phyloP scores from a whole-genome alignment of 2,888 invertebrate genomes.

The Cephonodes hylas region DNA sequence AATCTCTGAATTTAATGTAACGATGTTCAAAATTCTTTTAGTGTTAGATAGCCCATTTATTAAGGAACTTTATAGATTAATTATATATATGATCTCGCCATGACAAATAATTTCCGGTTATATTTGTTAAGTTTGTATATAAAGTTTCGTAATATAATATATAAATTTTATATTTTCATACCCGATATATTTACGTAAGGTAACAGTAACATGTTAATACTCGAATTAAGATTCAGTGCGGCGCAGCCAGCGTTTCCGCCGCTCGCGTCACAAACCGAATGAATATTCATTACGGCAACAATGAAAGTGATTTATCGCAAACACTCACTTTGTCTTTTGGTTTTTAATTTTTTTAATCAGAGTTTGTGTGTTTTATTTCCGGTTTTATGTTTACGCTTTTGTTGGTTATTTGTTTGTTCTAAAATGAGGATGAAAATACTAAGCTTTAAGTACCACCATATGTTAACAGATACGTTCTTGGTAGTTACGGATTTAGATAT shows the following conservation, averaged over 20 bases:
- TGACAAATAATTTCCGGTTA: no score
- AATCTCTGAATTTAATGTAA: no score
- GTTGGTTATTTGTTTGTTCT: not conserved
- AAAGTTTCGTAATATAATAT: no score
- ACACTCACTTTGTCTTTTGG: constrained; percentile 1
- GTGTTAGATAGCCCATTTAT: no score
- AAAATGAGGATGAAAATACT: not conserved
- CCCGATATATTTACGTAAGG: not conserved
- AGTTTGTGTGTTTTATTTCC: not conserved
- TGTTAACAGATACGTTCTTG: no score
- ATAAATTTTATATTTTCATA: not conserved
- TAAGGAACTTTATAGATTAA: no score
- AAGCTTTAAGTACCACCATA: no score
- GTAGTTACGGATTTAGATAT: no score
- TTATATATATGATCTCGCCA: no score
- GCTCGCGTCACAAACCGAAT: constrained; percentile 25
- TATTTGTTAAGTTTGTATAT: no score
- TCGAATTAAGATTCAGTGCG: constrained; percentile 30
- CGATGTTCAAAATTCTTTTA: no score
- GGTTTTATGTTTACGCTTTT: not conserved
- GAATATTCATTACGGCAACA: constrained; percentile 51
- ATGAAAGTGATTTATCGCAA: constrained; percentile 44
- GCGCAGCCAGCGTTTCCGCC: constrained; percentile 19
- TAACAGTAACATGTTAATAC: constrained; percentile 13
- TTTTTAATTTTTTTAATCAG: constrained; percentile 12